A percentile compares a stretch with the other conserved stretches of the same genome.
Evolutionary conservation across 2,113 vertebrate genomes (phyloP).

Genomic region (Indicator indicator): DNA sequence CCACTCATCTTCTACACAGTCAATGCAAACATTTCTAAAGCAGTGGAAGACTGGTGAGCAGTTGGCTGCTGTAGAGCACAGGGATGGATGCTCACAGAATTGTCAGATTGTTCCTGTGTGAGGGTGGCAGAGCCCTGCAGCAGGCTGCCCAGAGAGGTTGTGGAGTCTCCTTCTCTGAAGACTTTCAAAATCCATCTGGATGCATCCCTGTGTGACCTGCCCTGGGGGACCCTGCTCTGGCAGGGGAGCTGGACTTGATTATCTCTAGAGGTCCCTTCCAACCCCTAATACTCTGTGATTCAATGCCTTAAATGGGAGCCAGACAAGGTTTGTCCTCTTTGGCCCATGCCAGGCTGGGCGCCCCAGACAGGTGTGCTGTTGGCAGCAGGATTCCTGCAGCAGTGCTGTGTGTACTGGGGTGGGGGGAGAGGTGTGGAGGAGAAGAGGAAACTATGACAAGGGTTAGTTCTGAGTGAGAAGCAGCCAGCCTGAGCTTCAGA

Average conservation of each 20-base stretch:
- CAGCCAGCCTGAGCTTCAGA: not conserved
- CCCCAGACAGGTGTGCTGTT: not conserved
- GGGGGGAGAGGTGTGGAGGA: not conserved
- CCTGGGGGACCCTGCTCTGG: no score
- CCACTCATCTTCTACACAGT: not conserved
- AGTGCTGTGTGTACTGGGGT: not conserved
- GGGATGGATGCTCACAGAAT: not conserved
- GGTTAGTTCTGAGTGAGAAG: not conserved
- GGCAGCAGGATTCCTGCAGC: not conserved
- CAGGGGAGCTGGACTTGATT: no score
- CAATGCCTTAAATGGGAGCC: not conserved
- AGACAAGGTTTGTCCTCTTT: not conserved
- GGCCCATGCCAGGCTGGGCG: not conserved
- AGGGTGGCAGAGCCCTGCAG: no score
- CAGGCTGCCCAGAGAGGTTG: no score
- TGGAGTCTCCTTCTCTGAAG: no score
- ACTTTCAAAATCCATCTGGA: no score
- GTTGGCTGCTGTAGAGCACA: not conserved
- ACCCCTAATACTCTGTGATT: not conserved
- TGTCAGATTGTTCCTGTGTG: not conserved
- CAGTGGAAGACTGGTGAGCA: not conserved
- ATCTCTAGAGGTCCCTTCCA: no score
- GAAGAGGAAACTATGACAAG: not conserved
- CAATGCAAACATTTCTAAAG: not conserved
- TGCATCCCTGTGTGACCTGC: no score